Evolutionary conservation across 2,797 vertebrate genomes (phyloP).

Genomic region (Myripristis jacobus): DNA sequence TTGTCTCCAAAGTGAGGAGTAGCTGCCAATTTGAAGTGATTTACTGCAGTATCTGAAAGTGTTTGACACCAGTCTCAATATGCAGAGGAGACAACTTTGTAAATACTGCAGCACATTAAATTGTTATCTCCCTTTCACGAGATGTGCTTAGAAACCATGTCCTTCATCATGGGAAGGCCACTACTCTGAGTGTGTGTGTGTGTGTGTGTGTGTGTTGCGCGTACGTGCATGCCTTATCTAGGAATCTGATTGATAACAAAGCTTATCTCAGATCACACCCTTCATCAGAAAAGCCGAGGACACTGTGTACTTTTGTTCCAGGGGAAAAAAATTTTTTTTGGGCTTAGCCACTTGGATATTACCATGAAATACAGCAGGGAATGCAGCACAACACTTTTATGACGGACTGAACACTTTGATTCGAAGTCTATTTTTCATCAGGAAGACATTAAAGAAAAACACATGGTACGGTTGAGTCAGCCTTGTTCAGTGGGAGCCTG

Average conservation of each 20-base stretch:
- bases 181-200: not conserved
- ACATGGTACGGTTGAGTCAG: constrained; percentile 18
- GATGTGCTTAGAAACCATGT: constrained; percentile 32
- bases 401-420: constrained; percentile 1
- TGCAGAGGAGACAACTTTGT: not conserved
- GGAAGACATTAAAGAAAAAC: constrained; percentile 18
- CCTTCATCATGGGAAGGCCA: constrained; percentile 31
- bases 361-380: constrained; percentile 42
- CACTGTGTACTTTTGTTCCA: constrained; percentile 41
- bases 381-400: constrained; percentile 22
- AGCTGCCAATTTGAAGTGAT: not conserved
- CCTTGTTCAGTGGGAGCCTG: not conserved
- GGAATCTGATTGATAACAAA: constrained; percentile 50
- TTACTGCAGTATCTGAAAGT: not conserved
- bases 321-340: constrained; percentile 13
- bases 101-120: constrained; percentile 17
- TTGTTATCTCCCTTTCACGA: constrained; percentile 26
- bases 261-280: constrained; percentile 53
- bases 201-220: not conserved
- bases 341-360: constrained; percentile 33
- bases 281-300: constrained; percentile 32
- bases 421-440: constrained; percentile 48
- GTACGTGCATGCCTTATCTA: constrained; percentile 29
- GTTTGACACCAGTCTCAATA: constrained; percentile 7
- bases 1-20: not conserved